These are phyloP conservation scores for Paraescarpia echinospica DNA, from an alignment of 1,140 invertebrate genomes.

Conservation along the genomic window DNA sequence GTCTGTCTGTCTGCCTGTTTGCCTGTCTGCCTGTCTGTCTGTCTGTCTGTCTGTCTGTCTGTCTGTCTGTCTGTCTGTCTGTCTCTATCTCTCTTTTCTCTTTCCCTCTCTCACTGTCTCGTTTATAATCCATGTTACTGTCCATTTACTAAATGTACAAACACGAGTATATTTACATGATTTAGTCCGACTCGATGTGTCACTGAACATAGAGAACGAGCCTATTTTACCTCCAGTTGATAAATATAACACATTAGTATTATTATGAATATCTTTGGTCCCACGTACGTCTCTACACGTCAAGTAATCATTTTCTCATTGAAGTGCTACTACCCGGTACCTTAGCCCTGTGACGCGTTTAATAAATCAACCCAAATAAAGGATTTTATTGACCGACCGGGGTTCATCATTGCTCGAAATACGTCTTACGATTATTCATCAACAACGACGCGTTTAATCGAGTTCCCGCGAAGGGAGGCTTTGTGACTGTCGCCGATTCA, in stretches of 20 bases:
- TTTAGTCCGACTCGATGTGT: no score
- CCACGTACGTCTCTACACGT: background rate
- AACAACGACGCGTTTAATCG: background rate
- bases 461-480: background rate
- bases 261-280: background rate
- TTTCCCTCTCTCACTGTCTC: constrained; percentile 17
- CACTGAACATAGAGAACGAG: no score
- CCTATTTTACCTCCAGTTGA: no score
- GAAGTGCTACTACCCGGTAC: background rate
- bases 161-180: background rate
- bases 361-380: background rate
- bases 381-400: background rate
- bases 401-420: no score
- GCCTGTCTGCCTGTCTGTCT: constrained; percentile 13
- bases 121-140: background rate
- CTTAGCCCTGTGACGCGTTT: background rate
- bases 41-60: constrained; percentile 17
- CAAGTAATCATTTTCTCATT: background rate
- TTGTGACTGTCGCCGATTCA: background rate
- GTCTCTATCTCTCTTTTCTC: constrained; percentile 6
- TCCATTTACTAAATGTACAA: background rate
- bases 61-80: constrained; percentile 15
- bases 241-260: background rate
- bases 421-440: background rate
- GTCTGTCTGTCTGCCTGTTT: constrained; percentile 13